These are phyloP conservation scores for Drosophila hamatofila DNA, from an alignment of 2,888 invertebrate genomes.

Conservation along the genomic window DNA sequence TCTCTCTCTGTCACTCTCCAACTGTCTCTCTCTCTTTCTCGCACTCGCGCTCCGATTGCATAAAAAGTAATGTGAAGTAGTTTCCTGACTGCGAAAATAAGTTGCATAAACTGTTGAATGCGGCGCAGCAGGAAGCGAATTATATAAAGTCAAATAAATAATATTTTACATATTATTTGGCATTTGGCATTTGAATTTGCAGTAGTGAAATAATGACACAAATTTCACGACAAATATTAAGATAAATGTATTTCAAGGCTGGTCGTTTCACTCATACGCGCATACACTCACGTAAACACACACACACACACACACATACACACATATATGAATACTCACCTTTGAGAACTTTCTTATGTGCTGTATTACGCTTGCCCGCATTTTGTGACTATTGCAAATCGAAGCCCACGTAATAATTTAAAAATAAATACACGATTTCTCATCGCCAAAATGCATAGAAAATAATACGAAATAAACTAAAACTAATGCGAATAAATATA, in stretches of 20 bases:
- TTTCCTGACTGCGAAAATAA: slow-evolving; percentile 59
- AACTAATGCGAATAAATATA: slow-evolving; percentile 2
- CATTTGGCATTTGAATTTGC: slow-evolving; percentile 13
- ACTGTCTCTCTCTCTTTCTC: slow-evolving; percentile 1
- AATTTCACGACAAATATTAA: slow-evolving; percentile 24
- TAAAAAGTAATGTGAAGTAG: slow-evolving; percentile 76
- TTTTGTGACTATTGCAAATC: slow-evolving; percentile 53
- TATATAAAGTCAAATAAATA: slow-evolving; percentile 27
- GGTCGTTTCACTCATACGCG: slow-evolving; percentile 41
- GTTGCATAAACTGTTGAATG: slow-evolving; percentile 76
- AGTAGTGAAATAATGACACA: slow-evolving; percentile 14
- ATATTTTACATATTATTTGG: slow-evolving; percentile 20
- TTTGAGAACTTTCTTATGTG: slow-evolving; percentile 52
- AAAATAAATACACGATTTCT: slow-evolving; percentile 47
- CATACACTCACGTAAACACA: slow-evolving; percentile 8
- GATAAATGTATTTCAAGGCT: slow-evolving; percentile 67
- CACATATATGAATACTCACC: slow-evolving; percentile 12
- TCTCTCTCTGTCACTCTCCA: background rate
- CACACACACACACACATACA: slow-evolving; percentile 19
- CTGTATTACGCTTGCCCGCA: slow-evolving; percentile 57
- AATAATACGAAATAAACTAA: slow-evolving; percentile 25
- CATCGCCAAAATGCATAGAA: slow-evolving; percentile 9
- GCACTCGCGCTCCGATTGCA: slow-evolving; percentile 59
- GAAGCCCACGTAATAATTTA: slow-evolving; percentile 43
- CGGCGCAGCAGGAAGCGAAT: slow-evolving; percentile 68